Percentiles rank a stretch among this genome's conserved stretches.
Conservation (phyloP, 2,888 invertebrate species). For the Meandrusa payeni region DNA sequence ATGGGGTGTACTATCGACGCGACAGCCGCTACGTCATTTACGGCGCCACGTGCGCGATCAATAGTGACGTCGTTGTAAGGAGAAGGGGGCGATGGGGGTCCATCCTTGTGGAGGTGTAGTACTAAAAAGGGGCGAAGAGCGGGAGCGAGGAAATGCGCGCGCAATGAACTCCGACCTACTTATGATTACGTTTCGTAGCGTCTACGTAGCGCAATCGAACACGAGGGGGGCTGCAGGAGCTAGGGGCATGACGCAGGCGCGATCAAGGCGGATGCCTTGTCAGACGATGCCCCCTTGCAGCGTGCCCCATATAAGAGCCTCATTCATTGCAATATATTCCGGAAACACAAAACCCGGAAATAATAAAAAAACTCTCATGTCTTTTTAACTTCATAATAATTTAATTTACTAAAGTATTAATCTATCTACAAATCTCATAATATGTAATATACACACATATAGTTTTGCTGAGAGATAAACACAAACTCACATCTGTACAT, state of each 20-base stretch:
- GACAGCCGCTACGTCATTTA: conserved; percentile 69
- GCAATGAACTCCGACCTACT: conserved; percentile 68
- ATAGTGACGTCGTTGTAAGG: conserved; percentile 71
- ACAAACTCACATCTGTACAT: too few species aligned
- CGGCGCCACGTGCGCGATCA: conserved; percentile 78
- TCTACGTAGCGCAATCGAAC: conserved; percentile 74
- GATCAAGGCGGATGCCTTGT: conserved; percentile 32
- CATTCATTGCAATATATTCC: conserved; percentile 40
- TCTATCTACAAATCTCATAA: too few species aligned
- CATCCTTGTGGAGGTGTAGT: conserved; percentile 15
- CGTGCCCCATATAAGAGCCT: conserved; percentile 44
- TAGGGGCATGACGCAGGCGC: conserved; percentile 44
- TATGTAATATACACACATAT: too few species aligned
- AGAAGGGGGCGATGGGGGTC: conserved; percentile 30
- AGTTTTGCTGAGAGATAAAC: too few species aligned
- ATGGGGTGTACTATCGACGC: conserved; percentile 59
- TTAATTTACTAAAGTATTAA: too few species aligned
- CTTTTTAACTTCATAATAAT: too few species aligned
- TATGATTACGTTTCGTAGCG: conserved; percentile 68
- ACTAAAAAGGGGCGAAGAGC: conserved; percentile 23
- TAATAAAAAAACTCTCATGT: too few species aligned
- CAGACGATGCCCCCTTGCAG: conserved; percentile 43
- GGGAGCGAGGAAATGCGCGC: conserved; percentile 54
- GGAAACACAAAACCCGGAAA: too few species aligned
- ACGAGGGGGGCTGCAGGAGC: conserved; percentile 36